These are phyloP conservation scores for Manis javanica DNA, from an alignment of 2,797 vertebrate species.

Conservation along the genomic window DNA sequence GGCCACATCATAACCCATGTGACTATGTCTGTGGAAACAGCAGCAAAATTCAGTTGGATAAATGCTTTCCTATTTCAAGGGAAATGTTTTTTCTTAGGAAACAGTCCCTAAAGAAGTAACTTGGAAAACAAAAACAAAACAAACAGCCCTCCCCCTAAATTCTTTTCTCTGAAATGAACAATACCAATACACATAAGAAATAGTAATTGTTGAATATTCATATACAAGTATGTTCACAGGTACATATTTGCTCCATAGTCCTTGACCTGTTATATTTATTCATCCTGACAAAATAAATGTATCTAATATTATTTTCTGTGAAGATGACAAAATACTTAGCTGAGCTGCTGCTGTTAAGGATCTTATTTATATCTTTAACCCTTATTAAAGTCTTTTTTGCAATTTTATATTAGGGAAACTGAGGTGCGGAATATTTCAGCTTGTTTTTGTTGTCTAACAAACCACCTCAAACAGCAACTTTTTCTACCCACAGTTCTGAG, in stretches of 20 bases:
- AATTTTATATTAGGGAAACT: background rate
- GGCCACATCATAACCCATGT: background rate
- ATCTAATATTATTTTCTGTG: background rate
- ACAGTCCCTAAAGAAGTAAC: background rate
- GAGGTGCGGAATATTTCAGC: background rate
- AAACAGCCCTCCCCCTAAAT: background rate
- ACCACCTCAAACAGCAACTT: background rate
- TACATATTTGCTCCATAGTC: background rate
- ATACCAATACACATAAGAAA: background rate
- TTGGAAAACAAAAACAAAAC: background rate
- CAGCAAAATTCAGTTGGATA: background rate
- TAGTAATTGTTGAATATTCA: background rate
- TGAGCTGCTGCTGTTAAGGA: background rate
- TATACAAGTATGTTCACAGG: background rate
- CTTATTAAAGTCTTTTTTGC: background rate
- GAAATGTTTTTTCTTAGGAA: background rate
- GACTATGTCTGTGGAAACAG: background rate
- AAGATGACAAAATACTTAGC: background rate
- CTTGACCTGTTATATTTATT: background rate
- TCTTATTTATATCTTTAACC: background rate
- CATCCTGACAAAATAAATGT: background rate
- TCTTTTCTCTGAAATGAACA: background rate
- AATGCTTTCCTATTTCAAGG: background rate
- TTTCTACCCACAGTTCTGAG: background rate
- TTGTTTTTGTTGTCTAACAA: background rate